phyloP scores from a whole-genome alignment of 1,140 invertebrate species.

The Cepaea nemoralis region DNA sequence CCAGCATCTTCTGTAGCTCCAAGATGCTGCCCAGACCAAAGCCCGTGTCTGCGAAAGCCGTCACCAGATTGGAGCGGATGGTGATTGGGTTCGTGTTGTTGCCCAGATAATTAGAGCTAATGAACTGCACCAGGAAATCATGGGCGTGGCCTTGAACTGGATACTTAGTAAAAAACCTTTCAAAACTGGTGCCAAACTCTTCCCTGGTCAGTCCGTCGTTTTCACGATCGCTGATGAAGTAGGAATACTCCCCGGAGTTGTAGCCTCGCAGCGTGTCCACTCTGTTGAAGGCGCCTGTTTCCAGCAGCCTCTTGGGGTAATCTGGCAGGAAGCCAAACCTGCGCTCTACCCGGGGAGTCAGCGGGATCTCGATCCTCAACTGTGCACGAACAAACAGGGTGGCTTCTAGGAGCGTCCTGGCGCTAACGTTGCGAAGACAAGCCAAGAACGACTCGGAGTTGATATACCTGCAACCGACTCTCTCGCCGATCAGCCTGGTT shows the following conservation, averaged over 20 bases:
- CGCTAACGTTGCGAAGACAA: constrained; percentile 20
- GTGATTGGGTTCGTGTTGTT: background rate
- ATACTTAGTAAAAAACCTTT: background rate
- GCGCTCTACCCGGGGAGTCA: constrained; percentile 11
- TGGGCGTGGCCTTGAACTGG: background rate
- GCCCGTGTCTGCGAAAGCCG: background rate
- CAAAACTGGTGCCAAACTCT: background rate
- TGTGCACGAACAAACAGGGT: background rate
- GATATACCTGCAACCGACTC: constrained; percentile 18
- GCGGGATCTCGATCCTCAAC: background rate
- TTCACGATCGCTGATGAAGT: background rate
- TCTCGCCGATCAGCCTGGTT: background rate
- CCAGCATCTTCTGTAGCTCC: background rate
- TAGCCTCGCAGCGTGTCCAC: constrained; percentile 21
- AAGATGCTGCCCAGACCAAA: constrained; percentile 1
- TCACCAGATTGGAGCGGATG: background rate
- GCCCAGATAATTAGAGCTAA: background rate
- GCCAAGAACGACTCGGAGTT: background rate
- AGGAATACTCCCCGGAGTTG: constrained; percentile 16
- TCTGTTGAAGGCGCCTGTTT: background rate
- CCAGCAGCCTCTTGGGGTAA: constrained; percentile 10
- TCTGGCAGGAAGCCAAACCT: constrained; percentile 32
- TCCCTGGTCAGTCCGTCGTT: background rate
- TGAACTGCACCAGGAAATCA: background rate
- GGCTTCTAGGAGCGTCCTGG: background rate